Conservation (phyloP, 2,888 invertebrate species). For the Coenonympha arcania region DNA sequence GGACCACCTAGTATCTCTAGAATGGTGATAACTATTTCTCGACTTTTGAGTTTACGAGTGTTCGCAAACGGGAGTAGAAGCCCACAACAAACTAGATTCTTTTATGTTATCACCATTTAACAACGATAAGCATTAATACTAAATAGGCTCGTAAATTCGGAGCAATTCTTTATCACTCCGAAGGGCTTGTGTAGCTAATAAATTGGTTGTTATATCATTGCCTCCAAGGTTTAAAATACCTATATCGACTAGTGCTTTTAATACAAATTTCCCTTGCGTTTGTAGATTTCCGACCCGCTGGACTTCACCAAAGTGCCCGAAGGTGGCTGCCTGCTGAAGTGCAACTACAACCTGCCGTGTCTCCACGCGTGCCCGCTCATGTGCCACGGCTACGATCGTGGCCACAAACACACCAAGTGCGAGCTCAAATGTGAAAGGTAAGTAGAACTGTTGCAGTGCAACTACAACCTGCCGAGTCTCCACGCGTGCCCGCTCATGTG, state of each 20-base stretch:
- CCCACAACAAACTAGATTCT: too few relatives aligned
- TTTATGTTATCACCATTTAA: too few relatives aligned
- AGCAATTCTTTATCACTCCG: too few relatives aligned
- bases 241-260: too few relatives aligned
- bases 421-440: conserved; percentile 66
- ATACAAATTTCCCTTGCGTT: not conserved
- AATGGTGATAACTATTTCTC: too few relatives aligned
- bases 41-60: too few relatives aligned
- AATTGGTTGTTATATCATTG: too few relatives aligned
- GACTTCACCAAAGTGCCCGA: conserved; percentile 70
- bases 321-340: conserved; percentile 76
- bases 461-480: conserved; percentile 69
- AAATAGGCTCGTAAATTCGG: too few relatives aligned
- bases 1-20: too few relatives aligned
- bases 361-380: conserved; percentile 76
- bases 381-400: conserved; percentile 76
- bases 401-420: conserved; percentile 68
- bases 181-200: too few relatives aligned
- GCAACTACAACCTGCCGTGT: conserved; percentile 70
- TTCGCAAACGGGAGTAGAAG: too few relatives aligned
- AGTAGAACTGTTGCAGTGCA: conserved; percentile 69
- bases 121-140: too few relatives aligned
- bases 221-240: not conserved
- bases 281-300: conserved; percentile 40
- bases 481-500: conserved; percentile 77